A percentile compares a stretch with the other conserved stretches of the same genome.
phyloP scores from a whole-genome alignment of 1,140 invertebrate species.

The Drosophila mauritiana region DNA sequence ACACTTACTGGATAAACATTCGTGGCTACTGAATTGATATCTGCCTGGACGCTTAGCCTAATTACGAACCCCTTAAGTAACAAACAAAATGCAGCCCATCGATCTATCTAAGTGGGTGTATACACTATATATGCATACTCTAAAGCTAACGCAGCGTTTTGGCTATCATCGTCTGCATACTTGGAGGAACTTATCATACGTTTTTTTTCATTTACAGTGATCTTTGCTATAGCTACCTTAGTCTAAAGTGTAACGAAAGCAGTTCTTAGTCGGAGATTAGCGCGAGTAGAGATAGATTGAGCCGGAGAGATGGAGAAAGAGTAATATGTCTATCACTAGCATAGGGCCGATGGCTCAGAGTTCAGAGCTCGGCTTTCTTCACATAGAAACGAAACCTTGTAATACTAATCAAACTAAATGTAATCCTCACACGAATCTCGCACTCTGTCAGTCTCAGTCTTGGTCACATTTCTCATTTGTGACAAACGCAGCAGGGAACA shows the following conservation, averaged over 20 bases:
- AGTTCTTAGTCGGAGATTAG: constrained; percentile 37
- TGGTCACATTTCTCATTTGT: constrained; percentile 27
- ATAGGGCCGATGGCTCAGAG: constrained; percentile 48
- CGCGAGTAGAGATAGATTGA: constrained; percentile 31
- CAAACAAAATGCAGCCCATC: constrained; percentile 34
- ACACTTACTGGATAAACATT: constrained; percentile 46
- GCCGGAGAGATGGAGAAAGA: constrained; percentile 24
- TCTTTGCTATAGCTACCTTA: constrained; percentile 57
- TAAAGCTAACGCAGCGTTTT: constrained; percentile 29
- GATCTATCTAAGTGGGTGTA: constrained; percentile 31
- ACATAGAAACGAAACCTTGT: constrained; percentile 59
- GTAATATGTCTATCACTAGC: constrained; percentile 80
- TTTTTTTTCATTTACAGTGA: constrained; percentile 69
- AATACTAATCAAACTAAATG: constrained; percentile 46
- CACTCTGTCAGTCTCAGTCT: constrained; percentile 63
- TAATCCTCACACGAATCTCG: constrained; percentile 36
- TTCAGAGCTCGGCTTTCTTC: constrained; percentile 9
- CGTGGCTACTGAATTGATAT: constrained; percentile 27
- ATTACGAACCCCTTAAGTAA: constrained; percentile 39
- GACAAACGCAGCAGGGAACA: constrained; percentile 34
- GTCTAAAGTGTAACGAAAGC: constrained; percentile 43
- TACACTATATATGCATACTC: constrained; percentile 2
- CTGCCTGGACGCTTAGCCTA: constrained; percentile 22
- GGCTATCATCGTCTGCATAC: constrained; percentile 57
- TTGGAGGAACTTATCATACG: constrained; percentile 80